A percentile compares a stretch with the other conserved stretches of the same genome.
phyloP scores from a whole-genome alignment of 2,888 invertebrate genomes.

The Dryomyza anilis region DNA sequence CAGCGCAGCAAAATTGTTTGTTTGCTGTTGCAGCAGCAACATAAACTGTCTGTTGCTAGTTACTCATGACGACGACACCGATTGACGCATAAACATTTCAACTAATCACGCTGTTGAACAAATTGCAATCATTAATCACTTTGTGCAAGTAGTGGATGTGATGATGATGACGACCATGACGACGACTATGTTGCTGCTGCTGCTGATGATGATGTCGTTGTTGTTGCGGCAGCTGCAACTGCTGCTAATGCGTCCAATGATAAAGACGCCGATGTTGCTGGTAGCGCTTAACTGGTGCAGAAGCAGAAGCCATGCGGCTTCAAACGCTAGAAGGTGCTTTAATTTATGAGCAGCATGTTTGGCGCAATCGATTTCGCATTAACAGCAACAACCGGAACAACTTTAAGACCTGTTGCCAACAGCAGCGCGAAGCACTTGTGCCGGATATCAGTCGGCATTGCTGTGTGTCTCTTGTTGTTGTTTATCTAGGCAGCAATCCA shows the following conservation, averaged over 20 bases:
- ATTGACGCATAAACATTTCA: conserved; percentile 28
- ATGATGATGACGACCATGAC: not conserved
- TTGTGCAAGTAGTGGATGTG: conserved; percentile 4
- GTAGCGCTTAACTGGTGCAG: not conserved
- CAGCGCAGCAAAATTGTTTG: too few relatives aligned
- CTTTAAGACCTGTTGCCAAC: not conserved
- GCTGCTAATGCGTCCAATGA: not conserved
- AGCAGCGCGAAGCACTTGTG: not conserved
- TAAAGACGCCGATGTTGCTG: not conserved
- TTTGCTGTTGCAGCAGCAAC: too few relatives aligned
- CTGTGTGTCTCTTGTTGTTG: too few relatives aligned
- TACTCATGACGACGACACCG: not conserved
- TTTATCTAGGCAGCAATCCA: too few relatives aligned
- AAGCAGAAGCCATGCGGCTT: not conserved
- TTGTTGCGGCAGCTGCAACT: not conserved
- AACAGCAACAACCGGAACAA: conserved; percentile 7
- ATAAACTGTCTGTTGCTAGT: not conserved
- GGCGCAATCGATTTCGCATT: conserved; percentile 28
- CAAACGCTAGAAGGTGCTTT: conserved; percentile 17
- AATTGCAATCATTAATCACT: conserved; percentile 33
- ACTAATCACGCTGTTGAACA: conserved; percentile 35
- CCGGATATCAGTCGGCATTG: not conserved
- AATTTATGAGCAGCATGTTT: conserved; percentile 27
- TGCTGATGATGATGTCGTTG: not conserved
- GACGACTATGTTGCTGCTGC: conserved; percentile 1